Percentiles rank a stretch among this genome's conserved stretches.
Evolutionary conservation across 2,888 invertebrate species (phyloP).

Genomic region (Chymomyza fuscimana): DNA sequence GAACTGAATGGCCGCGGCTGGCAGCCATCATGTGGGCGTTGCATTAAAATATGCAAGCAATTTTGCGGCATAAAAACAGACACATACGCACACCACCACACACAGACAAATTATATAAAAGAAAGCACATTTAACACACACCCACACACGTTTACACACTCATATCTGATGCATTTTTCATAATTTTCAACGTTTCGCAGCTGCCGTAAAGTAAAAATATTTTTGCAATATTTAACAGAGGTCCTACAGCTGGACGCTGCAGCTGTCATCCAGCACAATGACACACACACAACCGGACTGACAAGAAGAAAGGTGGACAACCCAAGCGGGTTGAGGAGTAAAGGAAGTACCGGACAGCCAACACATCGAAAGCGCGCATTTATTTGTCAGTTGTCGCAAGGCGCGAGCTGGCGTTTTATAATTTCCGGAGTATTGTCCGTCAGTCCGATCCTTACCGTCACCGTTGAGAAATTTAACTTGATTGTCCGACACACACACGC

Average conservation of each 20-base stretch:
- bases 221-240: conserved; percentile 65
- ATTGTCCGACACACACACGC: conserved; percentile 48
- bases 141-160: conserved; percentile 19
- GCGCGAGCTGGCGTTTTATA: conserved; percentile 59
- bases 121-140: background rate
- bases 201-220: conserved; percentile 46
- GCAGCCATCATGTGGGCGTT: conserved; percentile 66
- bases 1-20: conserved; percentile 21
- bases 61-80: conserved; percentile 68
- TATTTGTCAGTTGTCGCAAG: conserved; percentile 72
- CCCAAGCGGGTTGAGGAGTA: conserved; percentile 8
- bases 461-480: conserved; percentile 63
- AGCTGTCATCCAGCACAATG: conserved; percentile 44
- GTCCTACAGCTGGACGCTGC: conserved; percentile 25
- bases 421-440: conserved; percentile 53
- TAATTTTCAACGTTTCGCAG: conserved; percentile 57
- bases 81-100: conserved; percentile 5
- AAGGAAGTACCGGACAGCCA: conserved; percentile 15
- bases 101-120: conserved; percentile 7
- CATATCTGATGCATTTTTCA: conserved; percentile 55
- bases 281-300: conserved; percentile 12
- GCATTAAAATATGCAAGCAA: conserved; percentile 73
- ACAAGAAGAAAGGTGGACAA: background rate
- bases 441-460: conserved; percentile 25
- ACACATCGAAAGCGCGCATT: conserved; percentile 54